Evolutionary conservation across 2,888 invertebrate genomes (phyloP), one percentile per base, ranked within the genome.

Genomic region (Meiosimyza decipiens): DNA sequence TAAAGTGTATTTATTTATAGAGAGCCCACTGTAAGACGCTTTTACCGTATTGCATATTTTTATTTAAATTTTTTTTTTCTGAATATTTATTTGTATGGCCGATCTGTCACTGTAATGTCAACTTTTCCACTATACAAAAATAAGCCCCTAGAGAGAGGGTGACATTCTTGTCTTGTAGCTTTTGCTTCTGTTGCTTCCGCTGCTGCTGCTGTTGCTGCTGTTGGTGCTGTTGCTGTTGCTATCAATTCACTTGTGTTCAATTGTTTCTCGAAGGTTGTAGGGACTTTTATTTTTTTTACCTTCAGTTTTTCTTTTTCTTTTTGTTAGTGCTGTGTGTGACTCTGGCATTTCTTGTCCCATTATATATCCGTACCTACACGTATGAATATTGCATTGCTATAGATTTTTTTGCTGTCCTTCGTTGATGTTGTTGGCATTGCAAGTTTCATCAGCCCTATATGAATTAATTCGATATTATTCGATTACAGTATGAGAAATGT

Each of bases 231-330:
- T n/a, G 33, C 40, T n/a, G 5, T 62, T 47, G 40, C n/a, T 62
- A 7, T 62, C 62, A 47, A 55, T 16, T 22, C 22, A 62, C 47
- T 60, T 62, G 40, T 47, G 2, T 62, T 62, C 62, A 40, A 62
- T 62, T 62, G 63, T 63, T 47, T 63, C 40, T 16, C 63, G 63
- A 63, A 62, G 63, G 63, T 63, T 47, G 63, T 47, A 62, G 62
- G 62, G 40, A 40, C 33, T 47, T 47, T 40, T 40, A n/a, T 47
- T 47, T 16, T n/a, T 59, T 40, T 40, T 40, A 40, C 40, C 13
- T 22, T 59, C 16, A 11, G 11, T 47, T 49, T n/a, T 40, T 40
- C 6, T 40, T 16, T 40, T 2, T 40, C n/a, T 40, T 62, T n/a
- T 15, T 22, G 28, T 28, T 22, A 28, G 22, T 57, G 28, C 15